Base-by-base conservation (phyloP, 2,797 vertebrate genomes). In the Oceanodroma leucorhoa region DNA sequence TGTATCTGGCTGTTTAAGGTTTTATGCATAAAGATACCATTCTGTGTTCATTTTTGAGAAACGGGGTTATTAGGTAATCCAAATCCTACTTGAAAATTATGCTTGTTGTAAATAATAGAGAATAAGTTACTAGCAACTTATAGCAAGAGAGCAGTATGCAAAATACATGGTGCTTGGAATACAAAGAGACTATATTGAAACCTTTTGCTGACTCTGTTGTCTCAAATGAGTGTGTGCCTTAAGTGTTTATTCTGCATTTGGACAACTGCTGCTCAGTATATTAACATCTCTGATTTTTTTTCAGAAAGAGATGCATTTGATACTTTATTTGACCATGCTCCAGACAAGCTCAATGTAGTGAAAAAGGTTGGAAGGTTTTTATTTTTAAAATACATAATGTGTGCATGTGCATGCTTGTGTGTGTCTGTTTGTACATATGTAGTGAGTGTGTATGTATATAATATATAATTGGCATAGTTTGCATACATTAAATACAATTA, bases 271-370 rank as follows among this genome's bases (percentile, higher is more conserved):
- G 70, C 53, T 84, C 54, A 57, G 15, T 73, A 2, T 73, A 27
- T 90, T 96, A 90, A 96, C 57, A 36, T 40, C 69, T 41, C 57
- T 89, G 61, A 67, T 61, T 97, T 11, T 97, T 89, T 97, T 98
- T 53, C 97, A 99, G 99, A 99, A 96, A 98, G 99, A 3, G 99
- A 99, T 65, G 99, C 99, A 22, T 99, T 99, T 24, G 99, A 99
- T 97, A 99, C 99, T 32, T 97, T 99, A 85, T 99, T 99, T 71
- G 99, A 99, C 97, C 99, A 99, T 2, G 99, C 99, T 40, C 99
- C 99, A 10, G 99, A 99, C 97, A 99, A 99, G 90, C 99, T 99
- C 51, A 99, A 99, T 19, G 99, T 99, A 32, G 99, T 99, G 91
- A 99, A 99, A 97, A 99, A 99, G 99, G 99, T 99, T 69, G n/a